Evolutionary conservation across 2,797 vertebrate genomes (phyloP).

Genomic region (Lithobates sylvaticus): DNA sequence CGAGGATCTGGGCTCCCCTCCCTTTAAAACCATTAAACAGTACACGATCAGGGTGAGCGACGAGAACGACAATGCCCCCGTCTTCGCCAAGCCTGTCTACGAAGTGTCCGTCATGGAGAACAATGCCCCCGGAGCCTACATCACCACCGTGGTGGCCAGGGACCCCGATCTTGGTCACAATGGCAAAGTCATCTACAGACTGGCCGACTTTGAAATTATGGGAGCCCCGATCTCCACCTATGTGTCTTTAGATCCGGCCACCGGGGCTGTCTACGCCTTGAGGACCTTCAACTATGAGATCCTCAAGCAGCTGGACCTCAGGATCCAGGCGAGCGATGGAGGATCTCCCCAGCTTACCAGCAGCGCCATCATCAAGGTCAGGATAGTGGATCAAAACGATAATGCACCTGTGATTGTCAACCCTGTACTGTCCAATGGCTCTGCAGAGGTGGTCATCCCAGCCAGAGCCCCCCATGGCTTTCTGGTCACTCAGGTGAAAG

Average conservation of each 20-base stretch:
- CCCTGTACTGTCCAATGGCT: constrained; percentile 86
- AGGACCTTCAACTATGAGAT: constrained; percentile 95
- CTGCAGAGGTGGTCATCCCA: constrained; percentile 87
- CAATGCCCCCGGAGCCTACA: constrained; percentile 88
- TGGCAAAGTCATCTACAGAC: constrained; percentile 87
- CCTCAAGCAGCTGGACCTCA: constrained; percentile 87
- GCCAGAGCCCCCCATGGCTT: constrained; percentile 86
- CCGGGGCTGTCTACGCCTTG: constrained; percentile 90
- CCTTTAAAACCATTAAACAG: constrained; percentile 84
- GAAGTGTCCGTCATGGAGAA: constrained; percentile 90
- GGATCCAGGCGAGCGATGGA: constrained; percentile 89
- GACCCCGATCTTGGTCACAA: constrained; percentile 89
- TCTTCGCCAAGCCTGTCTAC: constrained; percentile 82
- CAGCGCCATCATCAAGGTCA: constrained; percentile 86
- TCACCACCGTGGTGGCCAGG: constrained; percentile 85
- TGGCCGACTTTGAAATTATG: constrained; percentile 85
- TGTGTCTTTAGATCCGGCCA: constrained; percentile 90
- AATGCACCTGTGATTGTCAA: constrained; percentile 87
- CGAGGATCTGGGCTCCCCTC: constrained; percentile 88
- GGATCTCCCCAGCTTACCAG: constrained; percentile 91
- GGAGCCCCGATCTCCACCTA: constrained; percentile 89
- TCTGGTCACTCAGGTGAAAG: constrained; percentile 88
- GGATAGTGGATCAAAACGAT: constrained; percentile 94
- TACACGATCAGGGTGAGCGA: constrained; percentile 87
- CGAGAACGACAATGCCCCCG: constrained; percentile 92